These are phyloP conservation scores for Lasioglossum lativentre DNA, from an alignment of 2,888 invertebrate species.

Conservation along the genomic window DNA sequence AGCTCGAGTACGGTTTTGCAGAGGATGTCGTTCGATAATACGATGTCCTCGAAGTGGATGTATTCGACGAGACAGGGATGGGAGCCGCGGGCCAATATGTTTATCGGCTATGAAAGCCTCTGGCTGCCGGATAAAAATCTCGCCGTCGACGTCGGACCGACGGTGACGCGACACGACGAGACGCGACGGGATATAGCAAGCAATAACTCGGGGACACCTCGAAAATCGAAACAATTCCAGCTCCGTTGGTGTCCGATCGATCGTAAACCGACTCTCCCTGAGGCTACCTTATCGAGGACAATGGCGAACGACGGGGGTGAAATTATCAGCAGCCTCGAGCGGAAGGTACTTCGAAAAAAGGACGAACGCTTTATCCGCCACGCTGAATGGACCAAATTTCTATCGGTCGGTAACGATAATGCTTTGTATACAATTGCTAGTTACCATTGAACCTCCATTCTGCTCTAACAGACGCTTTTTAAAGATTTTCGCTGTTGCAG, in stretches of 20 bases:
- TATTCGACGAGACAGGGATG: constrained; percentile 14
- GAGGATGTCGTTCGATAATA: constrained; percentile 19
- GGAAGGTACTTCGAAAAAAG: constrained; percentile 20
- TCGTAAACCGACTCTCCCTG: constrained; percentile 4
- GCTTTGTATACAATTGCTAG: constrained; percentile 21
- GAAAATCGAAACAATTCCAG: constrained; percentile 17
- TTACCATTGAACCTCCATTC: not conserved
- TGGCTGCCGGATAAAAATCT: constrained; percentile 27
- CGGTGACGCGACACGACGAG: not conserved
- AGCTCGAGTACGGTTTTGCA: constrained; percentile 22
- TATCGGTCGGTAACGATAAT: not conserved
- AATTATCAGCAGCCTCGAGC: constrained; percentile 24
- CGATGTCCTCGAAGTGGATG: constrained; percentile 28
- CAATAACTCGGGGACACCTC: constrained; percentile 16
- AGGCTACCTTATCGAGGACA: constrained; percentile 19
- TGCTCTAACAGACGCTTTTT: not conserved
- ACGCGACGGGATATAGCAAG: not conserved
- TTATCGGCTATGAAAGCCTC: constrained; percentile 48
- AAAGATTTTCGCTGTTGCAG: not conserved
- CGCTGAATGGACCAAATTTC: constrained; percentile 5
- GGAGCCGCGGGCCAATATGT: constrained; percentile 34
- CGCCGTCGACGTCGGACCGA: not conserved
- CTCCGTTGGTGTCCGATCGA: constrained; percentile 25
- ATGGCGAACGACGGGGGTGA: constrained; percentile 1
- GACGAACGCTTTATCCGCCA: not conserved